A percentile compares a stretch with the other conserved stretches of the same genome.
These are phyloP conservation scores for Chymomyza costata DNA, from an alignment of 1,140 invertebrate genomes.

Conservation along the genomic window DNA sequence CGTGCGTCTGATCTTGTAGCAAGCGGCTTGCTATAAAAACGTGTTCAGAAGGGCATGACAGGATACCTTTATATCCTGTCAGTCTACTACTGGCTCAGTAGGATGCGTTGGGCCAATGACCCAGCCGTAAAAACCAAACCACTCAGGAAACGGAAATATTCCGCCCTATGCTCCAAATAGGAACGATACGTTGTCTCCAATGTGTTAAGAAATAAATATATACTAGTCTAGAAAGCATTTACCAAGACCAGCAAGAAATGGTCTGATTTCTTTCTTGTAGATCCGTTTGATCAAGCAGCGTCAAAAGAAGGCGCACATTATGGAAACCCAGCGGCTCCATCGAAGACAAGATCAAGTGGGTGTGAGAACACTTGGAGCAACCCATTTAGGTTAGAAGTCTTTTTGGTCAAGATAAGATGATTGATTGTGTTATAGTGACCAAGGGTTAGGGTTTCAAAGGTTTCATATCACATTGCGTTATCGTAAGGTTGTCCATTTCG, in stretches of 20 bases:
- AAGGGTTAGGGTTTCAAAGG: constrained; percentile 99
- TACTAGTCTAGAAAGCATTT: constrained; percentile 99
- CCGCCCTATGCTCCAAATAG: too few relatives aligned
- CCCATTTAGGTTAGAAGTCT: constrained; percentile 91
- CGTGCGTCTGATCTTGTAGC: too few relatives aligned
- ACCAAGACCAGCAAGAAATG: constrained; percentile 99
- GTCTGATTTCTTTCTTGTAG: constrained; percentile 90
- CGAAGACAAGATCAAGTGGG: constrained; percentile 98
- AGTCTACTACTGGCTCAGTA: constrained; percentile 83
- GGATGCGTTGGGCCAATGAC: too few relatives aligned
- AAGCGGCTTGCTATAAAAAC: too few relatives aligned
- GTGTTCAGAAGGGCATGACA: too few relatives aligned
- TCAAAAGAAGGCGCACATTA: constrained; percentile 99
- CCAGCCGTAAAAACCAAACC: too few relatives aligned
- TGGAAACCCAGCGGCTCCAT: constrained; percentile 99
- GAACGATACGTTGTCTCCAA: too few relatives aligned
- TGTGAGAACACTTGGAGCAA: constrained; percentile 96
- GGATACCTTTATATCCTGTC: too few relatives aligned
- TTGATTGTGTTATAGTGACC: constrained; percentile 99
- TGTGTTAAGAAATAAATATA: too few relatives aligned
- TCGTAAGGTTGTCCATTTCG: constrained; percentile 99
- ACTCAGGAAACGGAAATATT: too few relatives aligned
- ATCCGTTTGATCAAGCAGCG: constrained; percentile 98
- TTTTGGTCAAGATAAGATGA: constrained; percentile 98
- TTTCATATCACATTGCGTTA: constrained; percentile 99